A percentile compares a stretch with the other conserved stretches of the same genome.
Conservation (phyloP, 2,797 vertebrate species). For the Melanotaenia boesemani region DNA sequence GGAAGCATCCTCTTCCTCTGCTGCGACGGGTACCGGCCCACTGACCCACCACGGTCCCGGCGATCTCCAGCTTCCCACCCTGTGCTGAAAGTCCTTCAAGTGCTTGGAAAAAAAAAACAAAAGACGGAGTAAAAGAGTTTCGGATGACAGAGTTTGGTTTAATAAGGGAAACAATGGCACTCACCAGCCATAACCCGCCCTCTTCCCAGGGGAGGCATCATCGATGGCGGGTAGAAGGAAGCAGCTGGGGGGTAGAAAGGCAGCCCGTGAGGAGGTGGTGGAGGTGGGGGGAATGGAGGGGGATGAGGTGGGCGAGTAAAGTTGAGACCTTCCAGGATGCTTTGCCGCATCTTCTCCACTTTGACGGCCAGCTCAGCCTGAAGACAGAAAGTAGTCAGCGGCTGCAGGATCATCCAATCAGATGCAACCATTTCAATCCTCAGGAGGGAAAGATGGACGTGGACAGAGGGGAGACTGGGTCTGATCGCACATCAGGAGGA, state of each 20-base stretch:
- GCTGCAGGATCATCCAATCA: not conserved
- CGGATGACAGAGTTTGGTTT: not conserved
- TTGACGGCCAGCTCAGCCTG: constrained; percentile 92
- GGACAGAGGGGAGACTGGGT: no score
- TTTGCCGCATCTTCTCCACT: constrained; percentile 97
- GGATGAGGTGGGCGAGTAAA: constrained; percentile 91
- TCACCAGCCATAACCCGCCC: constrained; percentile 90
- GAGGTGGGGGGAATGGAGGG: constrained; percentile 86
- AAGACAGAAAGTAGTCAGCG: constrained; percentile 1
- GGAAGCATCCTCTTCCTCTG: constrained; percentile 88
- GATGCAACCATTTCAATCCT: no score
- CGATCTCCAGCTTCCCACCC: constrained; percentile 96
- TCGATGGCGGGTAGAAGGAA: constrained; percentile 88
- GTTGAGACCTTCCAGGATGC: constrained; percentile 94
- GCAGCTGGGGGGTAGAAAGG: constrained; percentile 89
- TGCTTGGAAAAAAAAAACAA: constrained; percentile 65
- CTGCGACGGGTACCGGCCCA: constrained; percentile 92
- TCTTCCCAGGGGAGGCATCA: constrained; percentile 88
- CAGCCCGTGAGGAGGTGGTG: constrained; percentile 90
- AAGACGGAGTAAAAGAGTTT: not conserved
- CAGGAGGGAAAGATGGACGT: no score
- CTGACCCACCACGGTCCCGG: constrained; percentile 95
- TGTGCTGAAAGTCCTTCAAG: constrained; percentile 91
- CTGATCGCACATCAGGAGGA: no score
- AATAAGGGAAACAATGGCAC: constrained; percentile 30